Base-by-base conservation (phyloP, 2,888 invertebrate species). In the Amaurobius ferox region DNA sequence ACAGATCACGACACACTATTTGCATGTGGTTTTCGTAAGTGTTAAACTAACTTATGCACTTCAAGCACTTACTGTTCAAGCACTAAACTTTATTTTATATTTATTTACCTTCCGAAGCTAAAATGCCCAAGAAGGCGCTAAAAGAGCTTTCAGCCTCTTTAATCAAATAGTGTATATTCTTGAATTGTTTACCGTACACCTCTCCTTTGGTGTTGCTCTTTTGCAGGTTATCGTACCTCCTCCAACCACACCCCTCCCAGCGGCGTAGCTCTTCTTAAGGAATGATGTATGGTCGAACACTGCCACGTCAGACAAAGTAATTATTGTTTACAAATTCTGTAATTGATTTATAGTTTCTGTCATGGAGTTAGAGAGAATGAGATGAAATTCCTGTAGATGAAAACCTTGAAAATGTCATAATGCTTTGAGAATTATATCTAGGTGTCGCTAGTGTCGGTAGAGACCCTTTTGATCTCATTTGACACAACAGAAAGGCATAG, bases 181-280 rank as follows among this genome's bases (percentile, higher is more conserved):
- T 44, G 29, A 19, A 19, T 61, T 35, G 5, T 44, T 28, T n/a
- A 64, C 0, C 29, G 71, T 55, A 64, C 39, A 29, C n/a, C 39
- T 67, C 30, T 67, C 13, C 1, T 67, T 39, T 13, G 32, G 23
- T 30, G n/a, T 26, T 28, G 16, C 32, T 66, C 23, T 70, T 72
- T 23, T 66, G 1, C 28, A 85, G 83, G 77, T 85, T 40, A 40
- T 85, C n/a, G 66, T 85, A 72, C 66, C 77, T n/a, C 77, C 83
- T 35, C 85, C 85, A 11, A 86, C 85, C 55, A 40, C 72, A 62
- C 79, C 85, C 40, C 30, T 32, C 28, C 85, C 85, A 26, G 40
- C 68, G 32, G 68, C 68, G 78, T 86, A 86, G 67, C 68, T 44
- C 23, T 40, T 62, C 30, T 16, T 3, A 23, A 62, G 2, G 32